Evolutionary conservation across 2,797 vertebrate species (phyloP).

Genomic region (Enteromius radiatus): DNA sequence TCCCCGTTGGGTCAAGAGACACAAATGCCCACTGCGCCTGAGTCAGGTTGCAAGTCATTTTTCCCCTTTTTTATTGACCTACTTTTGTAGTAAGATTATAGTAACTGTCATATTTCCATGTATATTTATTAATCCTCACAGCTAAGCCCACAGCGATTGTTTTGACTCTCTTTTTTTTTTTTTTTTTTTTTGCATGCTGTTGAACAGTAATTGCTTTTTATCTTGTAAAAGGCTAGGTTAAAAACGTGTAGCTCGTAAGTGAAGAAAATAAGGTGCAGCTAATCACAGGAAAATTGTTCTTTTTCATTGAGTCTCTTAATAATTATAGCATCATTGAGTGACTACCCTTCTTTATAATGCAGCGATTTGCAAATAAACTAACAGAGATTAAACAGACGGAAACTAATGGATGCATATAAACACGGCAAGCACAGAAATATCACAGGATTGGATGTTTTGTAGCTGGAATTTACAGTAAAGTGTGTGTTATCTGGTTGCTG

Average conservation of each 20-base stretch:
- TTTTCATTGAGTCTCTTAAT: not conserved
- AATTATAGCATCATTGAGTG: not conserved
- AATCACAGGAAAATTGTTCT: not conserved
- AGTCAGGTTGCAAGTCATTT: conserved; percentile 58
- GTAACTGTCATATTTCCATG: conserved; percentile 80
- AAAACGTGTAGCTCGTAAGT: not conserved
- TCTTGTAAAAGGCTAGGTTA: conserved; percentile 37
- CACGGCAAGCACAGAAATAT: not conserved
- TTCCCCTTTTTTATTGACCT: conserved; percentile 70
- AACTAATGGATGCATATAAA: conserved; percentile 20
- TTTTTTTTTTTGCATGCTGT: conserved; percentile 69
- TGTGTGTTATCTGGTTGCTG: not conserved
- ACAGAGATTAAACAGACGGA: not conserved
- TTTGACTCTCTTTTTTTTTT: conserved; percentile 75
- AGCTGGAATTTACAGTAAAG: not conserved
- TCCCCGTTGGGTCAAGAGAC: conserved; percentile 68
- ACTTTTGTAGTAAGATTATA: conserved; percentile 82
- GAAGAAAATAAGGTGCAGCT: conserved; percentile 10
- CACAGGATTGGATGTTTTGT: not conserved
- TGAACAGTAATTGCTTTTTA: conserved; percentile 71
- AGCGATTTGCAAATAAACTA: conserved; percentile 4
- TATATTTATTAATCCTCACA: conserved; percentile 82
- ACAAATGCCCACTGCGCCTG: conserved; percentile 74
- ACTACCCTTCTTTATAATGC: not conserved
- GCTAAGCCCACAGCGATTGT: conserved; percentile 75